Evolutionary conservation across 2,113 vertebrate genomes (phyloP), one percentile per base, ranked within the genome.

Genomic region (Hemicordylus capensis): DNA sequence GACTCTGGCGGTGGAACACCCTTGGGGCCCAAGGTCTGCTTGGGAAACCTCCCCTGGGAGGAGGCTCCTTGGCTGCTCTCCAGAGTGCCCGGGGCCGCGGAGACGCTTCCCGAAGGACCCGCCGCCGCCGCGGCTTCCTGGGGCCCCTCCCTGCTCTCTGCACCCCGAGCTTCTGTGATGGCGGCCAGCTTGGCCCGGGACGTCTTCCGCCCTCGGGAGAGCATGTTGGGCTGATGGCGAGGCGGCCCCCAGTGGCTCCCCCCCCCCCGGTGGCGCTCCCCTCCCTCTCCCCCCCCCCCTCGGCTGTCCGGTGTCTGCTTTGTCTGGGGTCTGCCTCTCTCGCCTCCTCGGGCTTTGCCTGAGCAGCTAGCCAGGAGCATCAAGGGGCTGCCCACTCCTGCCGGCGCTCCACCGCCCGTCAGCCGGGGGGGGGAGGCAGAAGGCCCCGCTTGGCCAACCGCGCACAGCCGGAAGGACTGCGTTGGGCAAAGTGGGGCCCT

Each of bases 321-420:
- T 46, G 81, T 83, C 7, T 64, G 89, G 51, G 88, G 89, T 66
- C 34, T 90, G 88, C 90, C 79, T 93, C 91, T 61, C 89, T 87
- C 86, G 79, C 94, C 96, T 96, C 95, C 96, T 96, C 99, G 98
- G 93, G 98, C 98, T 89, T 98, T 98, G 97, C 98, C 99, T 97
- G 98, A 97, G 86, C 98, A 99, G 97, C 98, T 99, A 96, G 98
- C 99, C 97, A 97, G 95, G 95, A 98, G 97, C 95, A 98, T 99
- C 96, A 99, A 98, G 97, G 98, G 97, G 96, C 97, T 99, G 93
- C 98, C 97, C 86, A 96, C 97, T 99, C 89, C 97, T 99, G 87
- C 98, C 97, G 94, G 98, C 98, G 76, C 98, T 98, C 97, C 97
- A 95, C 94, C 97, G 97, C 98, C 81, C 98, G 97, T 90, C 97